Evolutionary conservation across 1,140 invertebrate genomes (phyloP), one percentile per base, ranked within the genome.

Genomic region (Drosophila repleta): DNA sequence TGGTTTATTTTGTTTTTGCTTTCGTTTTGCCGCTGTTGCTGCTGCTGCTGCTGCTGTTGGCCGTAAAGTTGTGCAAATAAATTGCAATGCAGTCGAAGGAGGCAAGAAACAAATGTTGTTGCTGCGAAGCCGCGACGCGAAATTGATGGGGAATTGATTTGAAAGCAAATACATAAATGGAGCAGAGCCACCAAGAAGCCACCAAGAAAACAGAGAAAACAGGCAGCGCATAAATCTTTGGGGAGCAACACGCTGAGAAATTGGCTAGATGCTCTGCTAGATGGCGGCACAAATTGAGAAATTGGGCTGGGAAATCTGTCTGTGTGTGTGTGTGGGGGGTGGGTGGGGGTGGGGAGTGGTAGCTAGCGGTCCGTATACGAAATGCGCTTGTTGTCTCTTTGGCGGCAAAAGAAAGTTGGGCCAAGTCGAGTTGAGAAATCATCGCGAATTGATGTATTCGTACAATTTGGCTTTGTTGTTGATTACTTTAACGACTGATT

Each of bases 101-200:
- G 41, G 35, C 56, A 52, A 58, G 43, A 55, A 60, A 72, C 55
- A 85, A 87, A 82, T 87, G 85, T 82, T 85, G 69, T 53, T 72
- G 55, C 69, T 53, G 48, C 4, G 48, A 77, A 65, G 78, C 81
- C 76, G 78, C 72, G 71, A 77, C 74, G 82, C 82, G 74, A 87
- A 85, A 85, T 85, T 85, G 82, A 85, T 85, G 82, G 82, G 74
- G 83, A 85, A 85, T 85, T 85, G 82, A 85, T 85, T 85, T 82
- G 82, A 85, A 85, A 85, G 82, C 82, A 85, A 85, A 85, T 85
- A 85, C 82, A 85, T 85, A 85, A 87, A 84, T 84, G 84, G 81
- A 72, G 56, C 69, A 71, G 20, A 51, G 52, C 43, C 65, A 62
- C 48, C 48, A 46, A 32, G 63, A 53, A 72, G 69, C 63, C 61